Conservation (phyloP, 1,140 invertebrate genomes). For the Drosophila nasuta region DNA sequence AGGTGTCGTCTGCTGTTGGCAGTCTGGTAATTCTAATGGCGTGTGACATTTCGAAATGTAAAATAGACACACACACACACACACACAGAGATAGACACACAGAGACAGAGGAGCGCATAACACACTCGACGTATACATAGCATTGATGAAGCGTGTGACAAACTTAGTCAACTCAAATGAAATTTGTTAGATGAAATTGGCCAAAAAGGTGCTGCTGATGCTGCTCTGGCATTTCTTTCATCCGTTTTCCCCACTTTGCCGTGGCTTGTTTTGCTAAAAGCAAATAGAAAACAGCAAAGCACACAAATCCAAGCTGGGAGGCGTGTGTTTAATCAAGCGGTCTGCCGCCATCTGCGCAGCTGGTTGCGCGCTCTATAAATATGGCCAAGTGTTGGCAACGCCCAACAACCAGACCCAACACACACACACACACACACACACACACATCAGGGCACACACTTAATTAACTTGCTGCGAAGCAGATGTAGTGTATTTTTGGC, state of each 20-base stretch:
- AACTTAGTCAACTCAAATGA: slow-evolving; percentile 32
- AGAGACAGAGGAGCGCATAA: background rate
- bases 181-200: slow-evolving; percentile 42
- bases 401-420: background rate
- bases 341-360: slow-evolving; percentile 25
- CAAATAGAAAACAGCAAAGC: slow-evolving; percentile 36
- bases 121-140: background rate
- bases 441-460: slow-evolving; percentile 28
- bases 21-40: slow-evolving; percentile 31
- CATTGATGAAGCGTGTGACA: slow-evolving; percentile 30
- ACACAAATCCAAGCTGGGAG: slow-evolving; percentile 28
- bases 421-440: background rate
- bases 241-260: background rate
- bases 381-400: slow-evolving; percentile 34
- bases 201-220: slow-evolving; percentile 35
- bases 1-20: slow-evolving; percentile 19
- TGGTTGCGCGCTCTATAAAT: slow-evolving; percentile 29
- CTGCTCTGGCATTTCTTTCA: background rate
- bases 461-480: slow-evolving; percentile 52
- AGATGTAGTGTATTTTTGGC: slow-evolving; percentile 31
- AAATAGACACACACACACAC: slow-evolving; percentile 28
- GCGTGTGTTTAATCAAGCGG: slow-evolving; percentile 47
- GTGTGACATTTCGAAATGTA: slow-evolving; percentile 42
- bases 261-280: slow-evolving; percentile 9
- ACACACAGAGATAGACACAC: background rate